Base-by-base conservation (phyloP, 2,113 vertebrate species). In the Propithecus coquereli region DNA sequence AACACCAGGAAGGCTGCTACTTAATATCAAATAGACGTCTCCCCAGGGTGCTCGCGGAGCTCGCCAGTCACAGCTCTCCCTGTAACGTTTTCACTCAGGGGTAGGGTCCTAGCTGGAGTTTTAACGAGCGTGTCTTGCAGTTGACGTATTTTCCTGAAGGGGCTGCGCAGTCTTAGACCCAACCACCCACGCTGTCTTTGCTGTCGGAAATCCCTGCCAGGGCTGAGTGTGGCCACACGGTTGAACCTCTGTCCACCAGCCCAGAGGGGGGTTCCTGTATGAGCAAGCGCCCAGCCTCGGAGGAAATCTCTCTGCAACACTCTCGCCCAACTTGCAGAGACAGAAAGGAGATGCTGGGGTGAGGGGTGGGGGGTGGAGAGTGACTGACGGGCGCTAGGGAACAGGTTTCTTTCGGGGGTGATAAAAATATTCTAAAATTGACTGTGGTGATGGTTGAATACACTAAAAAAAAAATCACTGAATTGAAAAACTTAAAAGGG, bases 201-300 rank as follows among this genome's bases (percentile, higher is more conserved):
- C n/a, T 7, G 22, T 0, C 2, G 1, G 50, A 71, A 14, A 9
- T 43, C 16, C 30, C 5, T 14, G 34, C 59, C 3, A 2, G 20
- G 30, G 18, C 66, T 0, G 10, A 34, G 2, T 27, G 5, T 16
- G 10, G 11, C 0, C 0, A 2, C 40, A n/a, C 2, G 50, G 47
- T 17, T 37, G 63, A n/a, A 18, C 45, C 32, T 4, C 73, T 0
- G 0, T 27, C 76, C 20, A 3, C 45, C 40, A 4, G 23, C 63
- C 34, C 3, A 1, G 30, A 34, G 20, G 30, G 0, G 0, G 5
- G 63, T 43, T 32, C 73, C 2, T n/a, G 3, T 3, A n/a, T 23
- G 4, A 9, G 65, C 84, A 25, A 37, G 27, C 18, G 2, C 27
- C n/a, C 23, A 20, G 20, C 40, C 30, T 30, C 0, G 3, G 14